A percentile compares a stretch with the other conserved stretches of the same genome.
These are phyloP conservation scores for Melolontha melolontha DNA, from an alignment of 2,888 invertebrate species.

Conservation along the genomic window DNA sequence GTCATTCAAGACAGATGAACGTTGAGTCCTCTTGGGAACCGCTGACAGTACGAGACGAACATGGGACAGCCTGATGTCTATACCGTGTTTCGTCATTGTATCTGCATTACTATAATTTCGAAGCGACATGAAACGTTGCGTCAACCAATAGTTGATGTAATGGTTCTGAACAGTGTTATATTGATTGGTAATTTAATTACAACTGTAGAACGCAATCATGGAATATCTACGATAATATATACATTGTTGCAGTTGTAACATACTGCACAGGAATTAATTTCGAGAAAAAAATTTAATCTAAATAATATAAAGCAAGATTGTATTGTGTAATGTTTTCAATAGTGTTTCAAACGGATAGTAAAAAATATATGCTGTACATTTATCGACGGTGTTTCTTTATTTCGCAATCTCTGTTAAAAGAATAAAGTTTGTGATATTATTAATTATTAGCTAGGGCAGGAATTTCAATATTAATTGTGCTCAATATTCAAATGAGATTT, in stretches of 20 bases:
- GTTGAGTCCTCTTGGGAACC: slow-evolving; percentile 56
- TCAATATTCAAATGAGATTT: too few relatives aligned
- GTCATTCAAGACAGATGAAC: slow-evolving; percentile 61
- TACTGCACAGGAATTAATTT: too few relatives aligned
- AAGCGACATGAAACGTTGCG: slow-evolving; percentile 36
- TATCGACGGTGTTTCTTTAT: too few relatives aligned
- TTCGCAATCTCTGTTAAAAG: too few relatives aligned
- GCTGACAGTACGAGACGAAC: slow-evolving; percentile 59
- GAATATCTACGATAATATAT: slow-evolving; percentile 17
- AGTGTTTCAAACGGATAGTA: too few relatives aligned
- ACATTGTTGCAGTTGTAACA: neutral
- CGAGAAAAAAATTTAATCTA: too few relatives aligned
- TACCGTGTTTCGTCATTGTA: slow-evolving; percentile 45
- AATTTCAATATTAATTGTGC: too few relatives aligned
- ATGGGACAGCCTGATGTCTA: slow-evolving; percentile 57
- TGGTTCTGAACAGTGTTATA: slow-evolving; percentile 41
- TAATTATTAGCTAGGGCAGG: too few relatives aligned
- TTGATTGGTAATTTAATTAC: slow-evolving; percentile 43
- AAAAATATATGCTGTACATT: too few relatives aligned
- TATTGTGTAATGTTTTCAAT: too few relatives aligned
- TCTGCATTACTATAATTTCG: slow-evolving; percentile 39
- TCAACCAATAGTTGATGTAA: slow-evolving; percentile 41
- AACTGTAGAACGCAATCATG: slow-evolving; percentile 10
- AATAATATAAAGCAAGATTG: too few relatives aligned
- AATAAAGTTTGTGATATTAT: too few relatives aligned